Percentiles rank a stretch among this genome's conserved stretches.
These are phyloP conservation scores for Spermophilus dauricus DNA, from an alignment of 2,113 vertebrate species.

Conservation along the genomic window DNA sequence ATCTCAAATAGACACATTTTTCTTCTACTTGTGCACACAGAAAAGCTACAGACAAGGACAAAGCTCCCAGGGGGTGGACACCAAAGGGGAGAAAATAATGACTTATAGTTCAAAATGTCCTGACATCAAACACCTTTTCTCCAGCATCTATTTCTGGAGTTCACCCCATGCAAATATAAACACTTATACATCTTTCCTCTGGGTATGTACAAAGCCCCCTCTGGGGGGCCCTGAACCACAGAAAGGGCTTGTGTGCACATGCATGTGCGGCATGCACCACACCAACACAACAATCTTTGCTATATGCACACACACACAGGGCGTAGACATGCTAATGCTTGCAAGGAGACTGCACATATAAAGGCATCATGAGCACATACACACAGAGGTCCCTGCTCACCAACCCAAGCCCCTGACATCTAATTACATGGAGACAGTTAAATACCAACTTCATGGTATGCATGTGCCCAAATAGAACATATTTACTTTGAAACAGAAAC, in stretches of 20 bases:
- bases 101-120: constrained; percentile 35
- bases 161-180: not conserved
- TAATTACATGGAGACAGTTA: not conserved
- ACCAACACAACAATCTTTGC: not conserved
- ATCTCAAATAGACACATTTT: constrained; percentile 52
- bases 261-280: not conserved
- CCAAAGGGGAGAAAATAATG: constrained; percentile 50
- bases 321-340: not conserved
- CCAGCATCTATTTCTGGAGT: constrained; percentile 37
- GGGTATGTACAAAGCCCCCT: not conserved
- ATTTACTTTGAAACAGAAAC: not conserved
- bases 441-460: not conserved
- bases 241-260: not conserved
- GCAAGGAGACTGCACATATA: not conserved
- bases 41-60: constrained; percentile 19
- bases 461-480: not conserved
- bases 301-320: too few species aligned
- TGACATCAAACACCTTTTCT: constrained; percentile 47
- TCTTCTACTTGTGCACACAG: not conserved
- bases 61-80: constrained; percentile 1
- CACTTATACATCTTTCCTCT: not conserved
- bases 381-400: too few species aligned
- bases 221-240: not conserved
- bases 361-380: too few species aligned
- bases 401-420: not conserved